phyloP scores from a whole-genome alignment of 2,797 vertebrate species.

The Oophaga sylvatica region DNA sequence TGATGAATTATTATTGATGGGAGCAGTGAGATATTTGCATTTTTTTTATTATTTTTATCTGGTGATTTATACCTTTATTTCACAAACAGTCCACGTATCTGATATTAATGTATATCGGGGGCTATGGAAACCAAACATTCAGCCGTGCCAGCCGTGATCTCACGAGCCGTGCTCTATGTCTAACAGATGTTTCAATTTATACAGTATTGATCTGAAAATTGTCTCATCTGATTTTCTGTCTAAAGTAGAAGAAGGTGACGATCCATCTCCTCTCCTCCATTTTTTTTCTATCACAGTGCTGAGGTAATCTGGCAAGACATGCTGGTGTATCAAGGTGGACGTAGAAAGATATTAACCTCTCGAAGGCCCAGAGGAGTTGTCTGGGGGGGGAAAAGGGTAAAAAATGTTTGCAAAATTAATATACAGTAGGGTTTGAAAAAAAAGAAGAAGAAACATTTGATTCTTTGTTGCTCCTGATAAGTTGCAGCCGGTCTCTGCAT shows the following conservation, averaged over 20 bases:
- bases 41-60: not conserved
- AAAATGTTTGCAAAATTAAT: not conserved
- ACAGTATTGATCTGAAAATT: constrained; percentile 52
- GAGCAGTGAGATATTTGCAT: not conserved
- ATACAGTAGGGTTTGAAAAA: too few species aligned
- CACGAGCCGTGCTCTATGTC: constrained; percentile 39
- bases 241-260: constrained; percentile 6
- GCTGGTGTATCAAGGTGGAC: not conserved
- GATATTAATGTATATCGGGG: constrained; percentile 53
- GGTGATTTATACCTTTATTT: constrained; percentile 17
- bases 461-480: too few species aligned
- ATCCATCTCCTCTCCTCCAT: constrained; percentile 21
- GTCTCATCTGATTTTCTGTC: constrained; percentile 41
- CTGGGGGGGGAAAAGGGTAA: too few species aligned
- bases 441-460: too few species aligned
- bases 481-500: too few species aligned
- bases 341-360: constrained; percentile 4
- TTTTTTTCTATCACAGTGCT: not conserved
- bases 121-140: constrained; percentile 60
- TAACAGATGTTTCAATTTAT: constrained; percentile 57
- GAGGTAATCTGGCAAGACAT: constrained; percentile 20
- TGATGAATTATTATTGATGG: not conserved
- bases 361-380: not conserved
- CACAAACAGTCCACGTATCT: constrained; percentile 13
- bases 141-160: constrained; percentile 53